Evolutionary conservation across 1,140 invertebrate genomes (phyloP).

Genomic region (Meloidogyne hapla): DNA sequence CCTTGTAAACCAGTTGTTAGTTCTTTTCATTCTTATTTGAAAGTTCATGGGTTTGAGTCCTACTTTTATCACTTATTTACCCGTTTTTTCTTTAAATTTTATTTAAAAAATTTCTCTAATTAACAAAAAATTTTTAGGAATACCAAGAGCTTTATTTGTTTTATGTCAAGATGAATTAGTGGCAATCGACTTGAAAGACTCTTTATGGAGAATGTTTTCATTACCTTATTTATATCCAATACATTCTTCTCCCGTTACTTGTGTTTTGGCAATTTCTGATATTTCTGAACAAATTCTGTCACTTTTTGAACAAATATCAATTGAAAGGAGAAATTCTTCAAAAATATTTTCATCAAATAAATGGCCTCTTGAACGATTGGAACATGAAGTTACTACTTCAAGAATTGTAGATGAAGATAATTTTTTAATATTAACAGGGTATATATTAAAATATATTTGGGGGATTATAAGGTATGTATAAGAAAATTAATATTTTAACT

Average conservation of each 20-base stretch:
- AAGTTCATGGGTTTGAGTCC: too few relatives aligned
- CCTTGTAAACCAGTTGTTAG: too few relatives aligned
- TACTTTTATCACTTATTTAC: too few relatives aligned
- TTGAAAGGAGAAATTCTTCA: conserved; percentile 19
- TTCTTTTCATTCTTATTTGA: too few relatives aligned
- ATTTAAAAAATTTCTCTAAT: too few relatives aligned
- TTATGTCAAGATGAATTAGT: conserved; percentile 50
- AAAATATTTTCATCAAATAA: conserved; percentile 29
- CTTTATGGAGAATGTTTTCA: conserved; percentile 29
- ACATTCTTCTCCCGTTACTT: conserved; percentile 51
- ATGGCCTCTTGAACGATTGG: conserved; percentile 12
- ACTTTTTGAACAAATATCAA: conserved; percentile 22
- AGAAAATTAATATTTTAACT: too few relatives aligned
- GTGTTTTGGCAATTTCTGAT: conserved; percentile 9
- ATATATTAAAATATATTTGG: too few relatives aligned
- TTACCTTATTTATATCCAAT: conserved; percentile 43
- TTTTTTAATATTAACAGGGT: conserved; percentile 29
- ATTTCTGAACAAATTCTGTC: conserved; percentile 11
- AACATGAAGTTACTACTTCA: too few relatives aligned
- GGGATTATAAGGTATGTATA: too few relatives aligned
- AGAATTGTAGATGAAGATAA: not conserved
- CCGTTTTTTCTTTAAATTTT: too few relatives aligned
- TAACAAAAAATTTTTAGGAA: conserved; percentile 16
- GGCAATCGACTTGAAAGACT: conserved; percentile 40
- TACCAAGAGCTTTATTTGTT: conserved; percentile 28